Evolutionary conservation across 2,888 invertebrate species (phyloP), one percentile per base, ranked within the genome.

Genomic region (Drosophila prolongata): DNA sequence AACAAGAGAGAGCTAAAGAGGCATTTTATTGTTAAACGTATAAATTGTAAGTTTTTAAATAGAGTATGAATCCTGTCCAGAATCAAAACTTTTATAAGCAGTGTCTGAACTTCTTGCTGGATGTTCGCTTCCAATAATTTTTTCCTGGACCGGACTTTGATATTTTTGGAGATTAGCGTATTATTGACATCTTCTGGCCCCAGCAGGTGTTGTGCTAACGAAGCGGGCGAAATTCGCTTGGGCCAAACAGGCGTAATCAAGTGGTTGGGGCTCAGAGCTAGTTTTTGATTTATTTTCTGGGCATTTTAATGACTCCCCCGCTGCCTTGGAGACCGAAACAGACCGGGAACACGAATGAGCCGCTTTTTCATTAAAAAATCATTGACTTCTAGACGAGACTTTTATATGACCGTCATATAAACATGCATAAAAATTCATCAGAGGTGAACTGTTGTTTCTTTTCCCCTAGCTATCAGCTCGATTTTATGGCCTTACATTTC

Each of bases 371-470:
- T 83, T 83, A 84, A 84, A 87, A 71, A 84, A 84, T 80, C 84
- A 82, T 84, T 87, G 85, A 87, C 87, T 84, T 87, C 82, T 80
- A 81, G 77, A 43, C 85, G 52, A 66, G 52, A 62, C 62, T 69
- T 55, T 77, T 84, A 82, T 85, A 85, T 79, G 77, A 72, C 79
- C 77, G 80, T 56, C 85, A 82, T 82, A 87, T 80, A 85, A 87
- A 85, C 87, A 87, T 85, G 85, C 87, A 85, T 85, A 84, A 87
- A 84, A 84, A 84, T 87, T 84, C 85, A 84, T 84, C 87, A 84
- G 65, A 78, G 71, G 78, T 77, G 76, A 76, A 76, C 77, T 70
- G 79, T 79, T 75, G 69, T 54, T 86, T 78, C 74, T 35, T 30
- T 30, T 8, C 30, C 49, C 62, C 66, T 70, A 71, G 78, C 75